Base-by-base conservation (phyloP, 2,797 vertebrate species). In the Gila robusta region DNA sequence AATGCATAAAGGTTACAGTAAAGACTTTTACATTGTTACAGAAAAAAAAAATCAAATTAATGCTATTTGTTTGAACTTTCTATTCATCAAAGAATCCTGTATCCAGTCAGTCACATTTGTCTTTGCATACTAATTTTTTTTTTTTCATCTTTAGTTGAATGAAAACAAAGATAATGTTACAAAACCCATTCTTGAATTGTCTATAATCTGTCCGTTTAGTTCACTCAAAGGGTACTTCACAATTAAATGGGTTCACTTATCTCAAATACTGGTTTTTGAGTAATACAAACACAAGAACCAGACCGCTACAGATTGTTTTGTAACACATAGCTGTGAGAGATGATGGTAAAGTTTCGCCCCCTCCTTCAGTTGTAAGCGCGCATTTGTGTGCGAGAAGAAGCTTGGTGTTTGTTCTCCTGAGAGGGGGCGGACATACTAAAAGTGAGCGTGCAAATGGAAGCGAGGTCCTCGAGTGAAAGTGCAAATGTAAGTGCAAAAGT, bases 401-500 rank as follows among this genome's bases (percentile, higher is more conserved):
- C 17, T 19, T 23, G 9, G 17, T 8, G 70, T 64, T 62, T 64
- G 54, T 47, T 72, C 70, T 83, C 39, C 23, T 32, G 56, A 82
- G 49, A 62, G 70, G 37, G 17, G 70, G n/a, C 10, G 52, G 70
- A 83, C 21, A 72, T 82, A 79, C 26, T 64, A 67, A 79, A 59
- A 64, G 69, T 74, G 19, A 64, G 54, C 19, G 70, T 80, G 76
- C 54, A 69, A 78, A 74, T 52, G 41, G 71, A 84, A 69, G 81
- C 21, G 26, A 59, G 35, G 23, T 54, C 66, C 54, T 52, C 1
- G 47, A 52, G 64, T 79, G 64, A 78, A 85, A 71, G 83, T 71
- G 66, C 66, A 85, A 84, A 87, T 73, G 37, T n/a, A n/a, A n/a
- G n/a, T n/a, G n/a, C n/a, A n/a, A n/a, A 81, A 86, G 59, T 52